Evolutionary conservation across 1,140 invertebrate species (phyloP).

Genomic region (Philotrypesis tridentata): DNA sequence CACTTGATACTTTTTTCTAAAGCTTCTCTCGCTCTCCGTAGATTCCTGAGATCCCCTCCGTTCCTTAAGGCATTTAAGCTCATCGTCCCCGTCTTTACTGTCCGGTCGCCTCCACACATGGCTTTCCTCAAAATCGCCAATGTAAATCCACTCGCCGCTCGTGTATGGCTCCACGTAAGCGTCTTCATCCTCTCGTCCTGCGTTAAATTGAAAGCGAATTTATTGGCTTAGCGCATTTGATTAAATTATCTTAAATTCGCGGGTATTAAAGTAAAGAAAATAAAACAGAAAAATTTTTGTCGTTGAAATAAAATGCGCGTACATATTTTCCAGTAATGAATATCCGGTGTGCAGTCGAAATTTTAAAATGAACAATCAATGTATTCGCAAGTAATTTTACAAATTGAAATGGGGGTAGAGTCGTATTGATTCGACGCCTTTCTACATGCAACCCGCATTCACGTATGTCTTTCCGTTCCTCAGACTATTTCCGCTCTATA

Average conservation of each 20-base stretch:
- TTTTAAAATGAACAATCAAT: no score
- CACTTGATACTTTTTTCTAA: slow-evolving; percentile 88
- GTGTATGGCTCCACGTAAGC: slow-evolving; percentile 83
- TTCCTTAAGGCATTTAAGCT: slow-evolving; percentile 67
- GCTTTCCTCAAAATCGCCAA: slow-evolving; percentile 83
- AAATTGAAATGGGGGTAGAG: not conserved
- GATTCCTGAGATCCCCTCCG: slow-evolving; percentile 80
- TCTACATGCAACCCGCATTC: slow-evolving; percentile 3
- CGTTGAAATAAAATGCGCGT: no score
- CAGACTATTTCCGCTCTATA: not conserved
- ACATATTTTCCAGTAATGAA: no score
- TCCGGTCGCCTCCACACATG: slow-evolving; percentile 80
- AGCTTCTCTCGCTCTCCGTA: slow-evolving; percentile 90
- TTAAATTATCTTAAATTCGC: not conserved
- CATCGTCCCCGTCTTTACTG: slow-evolving; percentile 68
- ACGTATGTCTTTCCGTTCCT: not conserved
- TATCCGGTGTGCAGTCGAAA: no score
- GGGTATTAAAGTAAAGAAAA: no score
- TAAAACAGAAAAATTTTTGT: no score
- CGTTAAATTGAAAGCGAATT: not conserved
- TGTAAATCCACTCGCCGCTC: slow-evolving; percentile 83
- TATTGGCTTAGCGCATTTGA: not conserved
- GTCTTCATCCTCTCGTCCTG: slow-evolving; percentile 78
- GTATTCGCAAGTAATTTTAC: not conserved
- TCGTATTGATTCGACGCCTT: not conserved